These are phyloP conservation scores for Clytia hemisphaerica DNA, from an alignment of 30 jellyfish, hydroid and myxozoan genomes.

Conservation along the genomic window DNA sequence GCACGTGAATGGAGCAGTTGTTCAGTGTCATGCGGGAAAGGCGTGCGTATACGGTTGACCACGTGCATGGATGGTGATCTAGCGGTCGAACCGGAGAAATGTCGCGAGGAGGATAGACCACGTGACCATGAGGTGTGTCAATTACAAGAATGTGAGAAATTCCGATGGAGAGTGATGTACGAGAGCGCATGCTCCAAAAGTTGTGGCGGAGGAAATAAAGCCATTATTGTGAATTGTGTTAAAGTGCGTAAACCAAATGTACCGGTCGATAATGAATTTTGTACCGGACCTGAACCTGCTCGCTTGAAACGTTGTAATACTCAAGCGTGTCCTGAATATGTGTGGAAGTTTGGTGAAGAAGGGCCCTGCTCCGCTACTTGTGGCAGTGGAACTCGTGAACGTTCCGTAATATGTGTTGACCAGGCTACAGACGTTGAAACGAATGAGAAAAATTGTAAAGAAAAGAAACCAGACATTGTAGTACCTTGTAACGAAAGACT, in stretches of 20 bases:
- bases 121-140: conserved; percentile 52
- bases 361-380: conserved; percentile 79
- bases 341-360: conserved; percentile 48
- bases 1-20: conserved; percentile 58
- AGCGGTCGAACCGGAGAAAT: conserved; percentile 13
- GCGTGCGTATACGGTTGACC: conserved; percentile 41
- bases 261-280: conserved; percentile 44
- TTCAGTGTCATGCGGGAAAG: conserved; percentile 76
- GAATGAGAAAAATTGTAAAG: conserved; percentile 35
- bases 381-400: conserved; percentile 57
- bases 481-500: conserved; percentile 48
- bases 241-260: conserved; percentile 41
- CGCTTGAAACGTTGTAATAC: conserved; percentile 57
- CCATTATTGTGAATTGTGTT: conserved; percentile 56
- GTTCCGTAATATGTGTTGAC: conserved; percentile 50
- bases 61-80: conserved; percentile 32
- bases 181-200: conserved; percentile 60
- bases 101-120: conserved; percentile 38
- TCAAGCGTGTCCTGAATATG: conserved; percentile 67
- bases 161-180: conserved; percentile 40
- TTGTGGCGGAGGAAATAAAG: conserved; percentile 91
- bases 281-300: conserved; percentile 90
- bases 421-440: conserved; percentile 27
- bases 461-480: conserved; percentile 37
- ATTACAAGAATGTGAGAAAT: conserved; percentile 55